phyloP scores from a whole-genome alignment of 1,140 invertebrate species.

The Bombus confusus region DNA sequence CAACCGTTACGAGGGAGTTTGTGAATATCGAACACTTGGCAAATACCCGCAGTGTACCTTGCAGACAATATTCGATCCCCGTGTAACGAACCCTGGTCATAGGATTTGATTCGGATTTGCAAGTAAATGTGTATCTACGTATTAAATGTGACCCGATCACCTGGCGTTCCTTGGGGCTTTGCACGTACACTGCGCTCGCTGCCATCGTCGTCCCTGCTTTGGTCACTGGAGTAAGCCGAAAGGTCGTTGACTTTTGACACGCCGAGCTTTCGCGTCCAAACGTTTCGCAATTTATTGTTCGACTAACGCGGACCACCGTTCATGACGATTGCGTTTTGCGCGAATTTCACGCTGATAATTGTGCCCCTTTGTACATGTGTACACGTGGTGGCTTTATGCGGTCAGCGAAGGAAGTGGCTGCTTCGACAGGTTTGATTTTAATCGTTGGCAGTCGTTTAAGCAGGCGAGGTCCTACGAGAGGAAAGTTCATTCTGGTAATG shows the following conservation, averaged over 20 bases:
- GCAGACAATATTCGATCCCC: no score
- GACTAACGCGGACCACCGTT: no score
- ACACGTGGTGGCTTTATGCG: background rate
- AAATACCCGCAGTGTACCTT: no score
- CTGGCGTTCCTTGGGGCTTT: background rate
- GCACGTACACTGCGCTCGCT: conserved; percentile 15
- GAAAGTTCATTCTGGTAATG: background rate
- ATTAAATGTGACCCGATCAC: no score
- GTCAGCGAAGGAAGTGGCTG: background rate
- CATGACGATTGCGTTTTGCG: background rate
- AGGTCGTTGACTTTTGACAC: conserved; percentile 59
- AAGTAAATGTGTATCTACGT: no score
- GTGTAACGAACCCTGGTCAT: no score
- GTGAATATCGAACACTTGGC: no score
- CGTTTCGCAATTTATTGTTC: background rate
- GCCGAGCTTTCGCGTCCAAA: conserved; percentile 15
- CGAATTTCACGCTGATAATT: background rate
- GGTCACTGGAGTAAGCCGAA: conserved; percentile 65
- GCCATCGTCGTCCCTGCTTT: conserved; percentile 11
- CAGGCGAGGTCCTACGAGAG: background rate
- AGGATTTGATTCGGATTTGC: no score
- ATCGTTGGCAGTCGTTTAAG: background rate
- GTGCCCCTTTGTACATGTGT: no score
- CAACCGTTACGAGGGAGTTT: no score
- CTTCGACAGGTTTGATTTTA: background rate